These are phyloP conservation scores for Novumbra hubbsi DNA, from an alignment of 2,797 vertebrate genomes.

Conservation along the genomic window DNA sequence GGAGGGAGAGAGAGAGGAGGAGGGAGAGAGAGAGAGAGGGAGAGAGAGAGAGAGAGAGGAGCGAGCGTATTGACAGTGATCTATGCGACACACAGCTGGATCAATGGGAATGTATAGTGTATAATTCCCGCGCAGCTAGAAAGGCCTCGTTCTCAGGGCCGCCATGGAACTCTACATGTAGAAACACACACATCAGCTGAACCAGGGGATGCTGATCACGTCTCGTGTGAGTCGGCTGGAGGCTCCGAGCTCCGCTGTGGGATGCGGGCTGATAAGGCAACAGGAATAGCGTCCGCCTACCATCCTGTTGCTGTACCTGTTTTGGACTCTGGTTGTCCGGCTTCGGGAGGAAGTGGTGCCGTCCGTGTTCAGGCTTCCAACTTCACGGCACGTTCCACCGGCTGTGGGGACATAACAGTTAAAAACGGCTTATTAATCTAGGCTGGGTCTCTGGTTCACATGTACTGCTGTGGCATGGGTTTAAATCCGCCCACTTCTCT, in stretches of 20 bases:
- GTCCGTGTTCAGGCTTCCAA: slow-evolving; percentile 27
- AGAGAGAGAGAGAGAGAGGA: not conserved
- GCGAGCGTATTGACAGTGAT: not conserved
- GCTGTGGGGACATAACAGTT: slow-evolving; percentile 42
- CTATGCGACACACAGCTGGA: not conserved
- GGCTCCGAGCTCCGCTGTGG: too few relatives aligned
- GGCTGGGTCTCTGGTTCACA: too few relatives aligned
- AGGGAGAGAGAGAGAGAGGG: too few relatives aligned
- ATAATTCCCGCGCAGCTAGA: not conserved
- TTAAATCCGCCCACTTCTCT: too few relatives aligned
- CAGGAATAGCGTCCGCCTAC: not conserved
- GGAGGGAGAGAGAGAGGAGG: not conserved
- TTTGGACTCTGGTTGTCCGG: slow-evolving; percentile 39
- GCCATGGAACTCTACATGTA: too few relatives aligned
- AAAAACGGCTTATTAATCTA: too few relatives aligned
- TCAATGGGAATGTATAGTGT: not conserved
- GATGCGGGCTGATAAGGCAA: not conserved
- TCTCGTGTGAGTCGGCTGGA: too few relatives aligned
- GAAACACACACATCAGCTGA: not conserved
- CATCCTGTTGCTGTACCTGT: not conserved
- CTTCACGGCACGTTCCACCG: slow-evolving; percentile 42
- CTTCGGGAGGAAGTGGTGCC: slow-evolving; percentile 31
- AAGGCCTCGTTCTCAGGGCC: not conserved
- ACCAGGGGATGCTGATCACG: not conserved
- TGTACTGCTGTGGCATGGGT: too few relatives aligned